These are phyloP conservation scores for Standfussiana lucernea DNA, from an alignment of 2,888 invertebrate species.

Conservation along the genomic window DNA sequence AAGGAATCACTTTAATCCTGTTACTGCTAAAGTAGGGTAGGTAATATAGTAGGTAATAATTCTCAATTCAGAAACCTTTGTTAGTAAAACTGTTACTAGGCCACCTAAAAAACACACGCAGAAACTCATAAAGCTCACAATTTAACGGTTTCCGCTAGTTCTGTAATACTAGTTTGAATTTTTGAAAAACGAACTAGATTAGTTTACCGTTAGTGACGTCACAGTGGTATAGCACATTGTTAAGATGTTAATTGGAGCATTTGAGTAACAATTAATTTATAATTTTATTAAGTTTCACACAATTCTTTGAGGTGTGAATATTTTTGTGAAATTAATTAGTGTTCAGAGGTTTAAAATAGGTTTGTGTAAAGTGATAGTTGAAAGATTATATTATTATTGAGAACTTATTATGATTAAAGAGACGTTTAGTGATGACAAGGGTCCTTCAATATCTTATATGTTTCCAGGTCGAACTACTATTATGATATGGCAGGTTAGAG, in stretches of 20 bases:
- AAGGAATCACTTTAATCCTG: not conserved
- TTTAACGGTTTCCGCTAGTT: constrained; percentile 56
- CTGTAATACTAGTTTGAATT: constrained; percentile 41
- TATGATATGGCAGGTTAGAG: not conserved
- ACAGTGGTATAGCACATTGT: constrained; percentile 61
- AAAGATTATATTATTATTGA: not conserved
- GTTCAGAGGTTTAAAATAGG: not conserved
- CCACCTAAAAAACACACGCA: not conserved
- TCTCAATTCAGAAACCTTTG: not conserved
- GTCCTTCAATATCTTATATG: not conserved
- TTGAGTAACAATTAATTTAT: constrained; percentile 53
- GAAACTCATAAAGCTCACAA: constrained; percentile 37
- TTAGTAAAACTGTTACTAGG: not conserved
- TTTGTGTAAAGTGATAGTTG: constrained; percentile 14
- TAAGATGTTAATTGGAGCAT: constrained; percentile 58
- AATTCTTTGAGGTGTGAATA: constrained; percentile 54
- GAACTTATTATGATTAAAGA: not conserved
- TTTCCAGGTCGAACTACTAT: not conserved
- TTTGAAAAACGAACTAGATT: constrained; percentile 56
- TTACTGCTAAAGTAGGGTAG: not conserved
- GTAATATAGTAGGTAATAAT: too few relatives aligned
- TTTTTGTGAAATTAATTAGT: constrained; percentile 48
- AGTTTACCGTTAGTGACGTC: constrained; percentile 65
- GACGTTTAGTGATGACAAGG: not conserved
- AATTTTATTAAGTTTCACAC: constrained; percentile 48